Percentiles rank a stretch among this genome's conserved stretches.
These are phyloP conservation scores for Falcaria lacertinaria DNA, from an alignment of 2,888 invertebrate species.

Conservation along the genomic window DNA sequence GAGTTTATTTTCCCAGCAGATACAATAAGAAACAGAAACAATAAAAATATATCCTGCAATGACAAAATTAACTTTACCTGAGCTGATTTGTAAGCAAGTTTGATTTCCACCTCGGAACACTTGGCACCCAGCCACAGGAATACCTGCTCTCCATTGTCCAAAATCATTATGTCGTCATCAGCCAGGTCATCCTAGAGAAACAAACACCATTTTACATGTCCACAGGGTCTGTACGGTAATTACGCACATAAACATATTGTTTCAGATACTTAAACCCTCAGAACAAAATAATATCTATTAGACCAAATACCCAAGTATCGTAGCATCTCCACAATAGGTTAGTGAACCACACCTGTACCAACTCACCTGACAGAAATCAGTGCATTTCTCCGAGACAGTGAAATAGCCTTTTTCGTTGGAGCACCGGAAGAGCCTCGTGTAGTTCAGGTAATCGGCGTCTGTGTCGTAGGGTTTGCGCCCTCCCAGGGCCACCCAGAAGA, in stretches of 20 bases:
- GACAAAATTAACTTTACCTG: too few relatives aligned
- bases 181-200: conserved; percentile 93
- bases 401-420: conserved; percentile 99
- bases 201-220: conserved; percentile 1
- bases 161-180: conserved; percentile 99
- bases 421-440: conserved; percentile 96
- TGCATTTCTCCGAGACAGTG: conserved; percentile 98
- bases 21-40: too few relatives aligned
- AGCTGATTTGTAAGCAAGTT: conserved; percentile 98
- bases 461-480: conserved; percentile 94
- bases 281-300: too few relatives aligned
- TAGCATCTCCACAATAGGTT: too few relatives aligned
- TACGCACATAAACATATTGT: too few relatives aligned
- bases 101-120: conserved; percentile 99
- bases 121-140: conserved; percentile 98
- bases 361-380: conserved; percentile 95
- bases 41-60: too few relatives aligned
- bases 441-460: conserved; percentile 94
- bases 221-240: too few relatives aligned
- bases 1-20: too few relatives aligned
- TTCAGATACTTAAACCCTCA: too few relatives aligned
- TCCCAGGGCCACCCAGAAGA: conserved; percentile 98
- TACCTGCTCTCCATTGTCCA: conserved; percentile 98
- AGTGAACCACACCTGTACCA: too few relatives aligned
- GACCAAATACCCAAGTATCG: too few relatives aligned